phyloP scores from a whole-genome alignment of 2,888 invertebrate genomes.

The Oscheius sp. region DNA sequence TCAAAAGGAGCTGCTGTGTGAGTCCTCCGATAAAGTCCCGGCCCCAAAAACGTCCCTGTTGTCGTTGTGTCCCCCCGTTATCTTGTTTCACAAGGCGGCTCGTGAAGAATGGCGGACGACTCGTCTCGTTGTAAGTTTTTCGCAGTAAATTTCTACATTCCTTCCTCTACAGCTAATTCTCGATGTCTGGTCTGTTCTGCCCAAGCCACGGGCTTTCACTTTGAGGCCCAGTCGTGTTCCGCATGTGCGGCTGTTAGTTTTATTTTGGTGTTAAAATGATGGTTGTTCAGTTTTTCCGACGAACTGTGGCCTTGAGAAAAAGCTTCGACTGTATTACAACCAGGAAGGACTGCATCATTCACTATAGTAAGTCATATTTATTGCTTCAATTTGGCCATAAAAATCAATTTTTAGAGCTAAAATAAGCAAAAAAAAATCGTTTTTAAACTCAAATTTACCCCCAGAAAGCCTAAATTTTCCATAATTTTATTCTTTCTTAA shows the following conservation, averaged over 20 bases:
- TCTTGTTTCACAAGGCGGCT: neutral
- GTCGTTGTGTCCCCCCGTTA: conserved; percentile 2
- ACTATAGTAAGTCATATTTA: conserved; percentile 48
- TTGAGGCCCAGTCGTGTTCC: conserved; percentile 64
- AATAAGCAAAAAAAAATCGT: too few relatives aligned
- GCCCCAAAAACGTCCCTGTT: too few relatives aligned
- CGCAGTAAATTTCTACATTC: neutral
- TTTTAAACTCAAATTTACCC: too few relatives aligned
- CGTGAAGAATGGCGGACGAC: conserved; percentile 26
- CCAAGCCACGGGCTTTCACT: conserved; percentile 68
- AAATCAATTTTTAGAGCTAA: too few relatives aligned
- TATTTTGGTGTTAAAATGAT: too few relatives aligned
- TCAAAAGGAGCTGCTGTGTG: too few relatives aligned
- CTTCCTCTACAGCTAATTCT: neutral
- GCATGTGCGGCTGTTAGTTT: conserved; percentile 68
- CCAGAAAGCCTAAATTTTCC: too few relatives aligned
- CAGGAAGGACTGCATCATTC: conserved; percentile 48
- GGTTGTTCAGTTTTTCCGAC: conserved; percentile 67
- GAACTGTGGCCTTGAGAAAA: conserved; percentile 60
- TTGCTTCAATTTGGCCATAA: neutral
- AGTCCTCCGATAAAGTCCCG: too few relatives aligned
- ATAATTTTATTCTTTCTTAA: too few relatives aligned
- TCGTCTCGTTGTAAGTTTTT: conserved; percentile 1
- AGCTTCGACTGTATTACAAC: conserved; percentile 53
- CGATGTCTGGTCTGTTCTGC: conserved; percentile 53